Evolutionary conservation across 1,140 invertebrate species (phyloP).

Genomic region (Ips typographus): DNA sequence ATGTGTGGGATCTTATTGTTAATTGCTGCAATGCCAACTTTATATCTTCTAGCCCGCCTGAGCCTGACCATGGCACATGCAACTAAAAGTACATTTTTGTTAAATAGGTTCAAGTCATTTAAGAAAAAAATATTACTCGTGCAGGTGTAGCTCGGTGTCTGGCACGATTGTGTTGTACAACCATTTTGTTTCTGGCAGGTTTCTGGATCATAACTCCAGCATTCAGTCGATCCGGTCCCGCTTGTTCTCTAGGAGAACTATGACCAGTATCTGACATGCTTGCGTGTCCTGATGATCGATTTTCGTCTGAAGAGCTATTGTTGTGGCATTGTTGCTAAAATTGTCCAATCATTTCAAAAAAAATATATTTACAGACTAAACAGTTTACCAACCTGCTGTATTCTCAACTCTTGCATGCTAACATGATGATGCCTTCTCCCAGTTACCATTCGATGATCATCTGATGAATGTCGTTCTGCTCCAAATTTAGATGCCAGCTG

Average conservation of each 20-base stretch:
- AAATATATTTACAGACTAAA: background rate
- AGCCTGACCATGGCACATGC: constrained; percentile 74
- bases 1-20: constrained; percentile 80
- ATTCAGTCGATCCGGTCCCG: constrained; percentile 69
- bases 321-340: constrained; percentile 61
- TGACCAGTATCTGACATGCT: constrained; percentile 83
- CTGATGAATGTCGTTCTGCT: constrained; percentile 58
- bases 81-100: constrained; percentile 51
- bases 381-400: constrained; percentile 45
- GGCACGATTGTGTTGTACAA: constrained; percentile 58
- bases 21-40: constrained; percentile 85
- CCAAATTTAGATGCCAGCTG: constrained; percentile 46
- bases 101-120: background rate
- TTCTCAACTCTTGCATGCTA: constrained; percentile 64
- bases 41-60: constrained; percentile 82
- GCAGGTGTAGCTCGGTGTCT: constrained; percentile 67
- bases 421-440: constrained; percentile 61
- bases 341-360: background rate
- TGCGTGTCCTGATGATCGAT: constrained; percentile 85
- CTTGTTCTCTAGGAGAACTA: constrained; percentile 64
- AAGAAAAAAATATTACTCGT: constrained; percentile 54
- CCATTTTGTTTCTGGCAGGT: constrained; percentile 59
- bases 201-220: constrained; percentile 65
- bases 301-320: constrained; percentile 86
- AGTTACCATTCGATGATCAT: constrained; percentile 51